Percentiles rank a stretch among this genome's conserved stretches.
Conservation (phyloP, 2,113 vertebrate genomes). For the Lepus timidus region DNA sequence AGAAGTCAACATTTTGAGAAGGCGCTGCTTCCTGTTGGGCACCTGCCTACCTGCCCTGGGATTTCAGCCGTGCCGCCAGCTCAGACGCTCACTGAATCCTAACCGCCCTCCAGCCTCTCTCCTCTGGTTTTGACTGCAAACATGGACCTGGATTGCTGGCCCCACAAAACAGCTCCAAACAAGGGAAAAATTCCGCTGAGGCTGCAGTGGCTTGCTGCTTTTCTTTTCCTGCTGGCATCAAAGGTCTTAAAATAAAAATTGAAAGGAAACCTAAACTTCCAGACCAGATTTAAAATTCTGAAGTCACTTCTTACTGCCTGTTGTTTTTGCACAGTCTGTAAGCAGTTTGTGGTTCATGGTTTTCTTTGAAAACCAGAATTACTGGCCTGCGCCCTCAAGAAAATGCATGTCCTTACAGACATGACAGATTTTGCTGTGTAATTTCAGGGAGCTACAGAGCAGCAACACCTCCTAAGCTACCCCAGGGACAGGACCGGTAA, state of each 20-base stretch:
- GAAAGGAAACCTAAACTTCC: constrained; percentile 45
- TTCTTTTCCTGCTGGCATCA: neutral
- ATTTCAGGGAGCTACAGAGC: neutral
- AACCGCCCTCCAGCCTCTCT: neutral
- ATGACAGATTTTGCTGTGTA: neutral
- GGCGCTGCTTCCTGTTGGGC: too few species aligned
- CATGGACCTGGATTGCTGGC: neutral
- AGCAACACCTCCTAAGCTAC: neutral
- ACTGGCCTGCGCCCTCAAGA: neutral
- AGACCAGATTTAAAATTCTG: constrained; percentile 22
- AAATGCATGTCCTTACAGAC: neutral
- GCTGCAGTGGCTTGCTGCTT: neutral
- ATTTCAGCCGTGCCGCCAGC: neutral
- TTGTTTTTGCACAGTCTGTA: neutral
- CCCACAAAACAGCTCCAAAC: neutral
- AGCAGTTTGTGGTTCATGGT: neutral
- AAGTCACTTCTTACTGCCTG: neutral
- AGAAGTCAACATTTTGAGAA: neutral
- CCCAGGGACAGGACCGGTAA: neutral
- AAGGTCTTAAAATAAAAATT: neutral
- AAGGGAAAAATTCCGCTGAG: neutral
- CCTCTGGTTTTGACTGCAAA: constrained; percentile 2
- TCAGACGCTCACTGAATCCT: neutral
- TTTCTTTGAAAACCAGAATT: constrained; percentile 38
- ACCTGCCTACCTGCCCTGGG: neutral